Conservation (phyloP, 2,888 invertebrate genomes). For the Timema podura region DNA sequence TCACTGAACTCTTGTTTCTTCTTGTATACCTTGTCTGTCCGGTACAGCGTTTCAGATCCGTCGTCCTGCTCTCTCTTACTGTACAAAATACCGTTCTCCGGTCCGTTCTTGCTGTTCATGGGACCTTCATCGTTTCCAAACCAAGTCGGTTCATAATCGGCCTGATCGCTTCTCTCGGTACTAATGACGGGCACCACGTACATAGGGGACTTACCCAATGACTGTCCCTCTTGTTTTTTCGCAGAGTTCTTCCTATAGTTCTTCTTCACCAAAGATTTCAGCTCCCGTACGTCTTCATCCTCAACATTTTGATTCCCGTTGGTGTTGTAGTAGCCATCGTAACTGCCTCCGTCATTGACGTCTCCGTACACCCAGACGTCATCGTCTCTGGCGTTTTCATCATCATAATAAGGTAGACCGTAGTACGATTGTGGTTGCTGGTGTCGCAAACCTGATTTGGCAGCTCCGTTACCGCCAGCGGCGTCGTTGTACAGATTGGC, state of each 20-base stretch:
- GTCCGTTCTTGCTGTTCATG: constrained; percentile 7
- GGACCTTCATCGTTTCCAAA: constrained; percentile 17
- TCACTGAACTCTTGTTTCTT: constrained; percentile 34
- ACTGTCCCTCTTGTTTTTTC: background rate
- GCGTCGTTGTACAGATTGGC: constrained; percentile 52
- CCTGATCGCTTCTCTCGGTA: background rate
- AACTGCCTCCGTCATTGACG: constrained; percentile 21
- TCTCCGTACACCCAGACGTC: constrained; percentile 40
- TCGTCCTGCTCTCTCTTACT: background rate
- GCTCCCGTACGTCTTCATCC: constrained; percentile 62
- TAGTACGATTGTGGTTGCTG: background rate
- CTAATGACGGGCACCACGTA: too few species aligned
- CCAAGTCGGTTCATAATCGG: constrained; percentile 19
- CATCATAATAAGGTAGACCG: background rate
- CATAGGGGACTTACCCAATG: background rate
- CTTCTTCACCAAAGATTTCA: constrained; percentile 58
- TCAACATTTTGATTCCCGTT: constrained; percentile 45
- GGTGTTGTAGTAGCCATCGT: constrained; percentile 33
- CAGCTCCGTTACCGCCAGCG: background rate
- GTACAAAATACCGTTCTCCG: constrained; percentile 8
- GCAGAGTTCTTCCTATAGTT: constrained; percentile 6
- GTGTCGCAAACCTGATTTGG: background rate
- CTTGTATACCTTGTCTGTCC: constrained; percentile 17
- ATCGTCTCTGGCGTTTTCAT: constrained; percentile 41
- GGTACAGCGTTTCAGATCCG: background rate